Evolutionary conservation across 1,140 invertebrate genomes (phyloP), one percentile per base, ranked within the genome.

Genomic region (Cyrtorhinus lividipennis): DNA sequence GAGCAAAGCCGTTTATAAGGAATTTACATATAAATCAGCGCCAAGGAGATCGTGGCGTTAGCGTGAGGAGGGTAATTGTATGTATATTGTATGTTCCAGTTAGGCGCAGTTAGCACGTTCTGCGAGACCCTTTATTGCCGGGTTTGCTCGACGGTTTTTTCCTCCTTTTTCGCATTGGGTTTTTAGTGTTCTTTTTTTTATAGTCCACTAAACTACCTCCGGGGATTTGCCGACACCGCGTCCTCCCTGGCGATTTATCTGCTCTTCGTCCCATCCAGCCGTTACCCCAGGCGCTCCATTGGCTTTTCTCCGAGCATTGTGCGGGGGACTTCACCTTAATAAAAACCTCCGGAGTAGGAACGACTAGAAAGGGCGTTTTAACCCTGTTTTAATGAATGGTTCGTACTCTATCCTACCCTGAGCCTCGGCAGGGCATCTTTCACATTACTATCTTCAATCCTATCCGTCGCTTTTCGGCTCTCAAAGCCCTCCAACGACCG

Each of bases 121-220:
- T 53, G 48, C 3, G 20, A 24, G 8, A 26, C 20, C 56, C 56
- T 58, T 58, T 58, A 58, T 58, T 58, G 56, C 56, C 24, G 13
- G 8, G 20, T n/a, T n/a, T 20, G 22, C 48, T 12, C 22, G 22
- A 56, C 10, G 8, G 48, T 8, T 12, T 44, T 44, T n/a, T 44
- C 20, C 18, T 53, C 48, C 18, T 20, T 38, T 38, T 38, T 38
- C 30, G 30, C 48, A 20, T 20, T 24, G 56, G 56, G 56, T 58
- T 58, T 58, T 8, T 20, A 24, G 18, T 58, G 20, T 24, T 58
- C 56, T 22, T 26, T 58, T 58, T 58, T 58, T 58, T 58, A 58
- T 58, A 25, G 18, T 58, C 56, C 25, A 58, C 20, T 58, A 58
- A 58, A 58, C 56, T 58, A 58, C 56, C 56, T 58, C 56, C 12